These are phyloP conservation scores for Masticophis lateralis DNA, from an alignment of 2,797 vertebrate species.

Conservation along the genomic window DNA sequence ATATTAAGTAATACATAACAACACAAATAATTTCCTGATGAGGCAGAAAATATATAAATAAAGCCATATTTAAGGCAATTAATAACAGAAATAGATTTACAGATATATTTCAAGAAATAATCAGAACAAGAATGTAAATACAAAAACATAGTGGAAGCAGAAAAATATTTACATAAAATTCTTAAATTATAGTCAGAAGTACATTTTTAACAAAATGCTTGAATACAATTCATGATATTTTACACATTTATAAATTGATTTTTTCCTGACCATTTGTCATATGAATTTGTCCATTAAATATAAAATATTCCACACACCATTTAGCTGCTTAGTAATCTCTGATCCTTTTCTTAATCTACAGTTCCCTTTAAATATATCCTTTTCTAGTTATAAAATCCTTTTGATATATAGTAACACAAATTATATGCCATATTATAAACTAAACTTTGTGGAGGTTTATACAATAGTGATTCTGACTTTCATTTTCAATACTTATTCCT, in stretches of 20 bases:
- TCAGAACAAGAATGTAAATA: background rate
- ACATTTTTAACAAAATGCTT: background rate
- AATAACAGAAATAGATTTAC: background rate
- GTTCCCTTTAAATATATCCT: background rate
- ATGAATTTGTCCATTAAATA: background rate
- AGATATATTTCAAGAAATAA: background rate
- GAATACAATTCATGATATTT: background rate
- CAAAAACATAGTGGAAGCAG: background rate
- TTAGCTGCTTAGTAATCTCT: background rate
- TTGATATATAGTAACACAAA: background rate
- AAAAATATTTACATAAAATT: background rate
- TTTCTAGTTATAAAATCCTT: background rate
- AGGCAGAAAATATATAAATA: background rate
- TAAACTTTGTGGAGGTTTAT: background rate
- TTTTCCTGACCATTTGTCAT: background rate
- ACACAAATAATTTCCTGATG: background rate
- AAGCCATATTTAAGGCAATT: background rate
- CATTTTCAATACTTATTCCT: background rate
- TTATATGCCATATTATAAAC: background rate
- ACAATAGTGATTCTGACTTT: background rate
- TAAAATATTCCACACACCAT: background rate
- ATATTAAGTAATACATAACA: background rate
- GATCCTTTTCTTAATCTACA: background rate
- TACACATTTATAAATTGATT: background rate
- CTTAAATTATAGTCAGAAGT: background rate